Evolutionary conservation across 2,797 vertebrate genomes (phyloP).

Genomic region (Phataginus tricuspis): DNA sequence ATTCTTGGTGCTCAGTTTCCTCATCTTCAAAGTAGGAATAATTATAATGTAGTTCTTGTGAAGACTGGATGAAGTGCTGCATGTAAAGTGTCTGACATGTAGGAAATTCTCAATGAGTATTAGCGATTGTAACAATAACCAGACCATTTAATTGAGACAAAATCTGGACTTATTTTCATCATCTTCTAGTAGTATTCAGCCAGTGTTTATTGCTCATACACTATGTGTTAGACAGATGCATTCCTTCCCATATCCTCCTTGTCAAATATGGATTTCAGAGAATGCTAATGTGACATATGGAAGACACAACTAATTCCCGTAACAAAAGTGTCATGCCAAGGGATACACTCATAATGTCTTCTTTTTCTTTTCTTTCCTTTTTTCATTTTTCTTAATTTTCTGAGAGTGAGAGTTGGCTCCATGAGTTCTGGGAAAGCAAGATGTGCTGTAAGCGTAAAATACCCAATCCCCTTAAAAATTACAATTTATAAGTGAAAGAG

Average conservation of each 20-base stretch:
- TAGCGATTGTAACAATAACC: not conserved
- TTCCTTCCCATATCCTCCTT: not conserved
- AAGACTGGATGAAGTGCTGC: not conserved
- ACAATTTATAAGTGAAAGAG: not conserved
- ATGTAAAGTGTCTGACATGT: not conserved
- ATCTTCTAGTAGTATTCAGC: not conserved
- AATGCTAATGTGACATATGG: not conserved
- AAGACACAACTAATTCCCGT: conserved; percentile 34
- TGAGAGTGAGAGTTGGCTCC: not conserved
- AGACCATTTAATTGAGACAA: conserved; percentile 4
- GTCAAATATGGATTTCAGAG: conserved; percentile 37
- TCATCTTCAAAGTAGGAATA: not conserved
- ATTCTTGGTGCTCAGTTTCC: not conserved
- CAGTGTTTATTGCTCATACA: not conserved
- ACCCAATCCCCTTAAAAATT: not conserved
- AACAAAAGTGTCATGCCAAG: not conserved
- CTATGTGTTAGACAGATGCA: not conserved
- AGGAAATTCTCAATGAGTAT: not conserved
- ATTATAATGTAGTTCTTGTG: not conserved
- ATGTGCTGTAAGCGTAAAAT: not conserved
- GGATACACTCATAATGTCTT: not conserved
- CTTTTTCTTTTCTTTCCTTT: not conserved
- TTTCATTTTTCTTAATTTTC: conserved; percentile 36
- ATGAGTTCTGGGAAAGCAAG: not conserved
- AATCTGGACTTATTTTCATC: not conserved